phyloP scores from a whole-genome alignment of 2,113 vertebrate genomes.

The Cranoglanis bouderius region DNA sequence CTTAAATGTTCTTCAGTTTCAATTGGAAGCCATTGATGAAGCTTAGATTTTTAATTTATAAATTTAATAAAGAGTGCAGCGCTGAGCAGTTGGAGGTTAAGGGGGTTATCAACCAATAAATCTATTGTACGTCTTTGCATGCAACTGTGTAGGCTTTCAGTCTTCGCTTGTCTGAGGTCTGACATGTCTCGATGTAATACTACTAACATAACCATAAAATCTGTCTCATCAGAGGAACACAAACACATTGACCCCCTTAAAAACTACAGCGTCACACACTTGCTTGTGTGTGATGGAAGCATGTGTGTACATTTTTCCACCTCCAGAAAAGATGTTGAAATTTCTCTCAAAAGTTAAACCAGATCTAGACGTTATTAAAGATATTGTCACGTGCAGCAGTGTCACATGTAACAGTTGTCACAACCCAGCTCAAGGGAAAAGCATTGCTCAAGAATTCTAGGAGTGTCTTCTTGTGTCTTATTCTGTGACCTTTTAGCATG shows the following conservation, averaged over 20 bases:
- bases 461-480: not conserved
- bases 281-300: not conserved
- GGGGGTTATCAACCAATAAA: not conserved
- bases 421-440: not conserved
- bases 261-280: not conserved
- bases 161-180: not conserved
- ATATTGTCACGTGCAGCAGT: not conserved
- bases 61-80: not conserved
- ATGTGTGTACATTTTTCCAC: not conserved
- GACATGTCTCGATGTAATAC: not conserved
- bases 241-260: conserved; percentile 14
- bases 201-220: not conserved
- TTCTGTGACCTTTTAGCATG: not conserved
- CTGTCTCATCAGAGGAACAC: not conserved
- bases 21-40: not conserved
- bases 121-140: not conserved
- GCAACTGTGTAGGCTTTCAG: not conserved
- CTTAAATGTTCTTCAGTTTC: not conserved
- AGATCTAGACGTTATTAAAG: not conserved
- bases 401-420: not conserved
- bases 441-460: conserved; percentile 1
- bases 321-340: not conserved
- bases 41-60: not conserved
- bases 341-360: not conserved
- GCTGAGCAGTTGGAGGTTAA: not conserved